A percentile compares a stretch with the other conserved stretches of the same genome.
These are phyloP conservation scores for Eurytoma adleriae DNA, from an alignment of 2,888 invertebrate genomes.

Conservation along the genomic window DNA sequence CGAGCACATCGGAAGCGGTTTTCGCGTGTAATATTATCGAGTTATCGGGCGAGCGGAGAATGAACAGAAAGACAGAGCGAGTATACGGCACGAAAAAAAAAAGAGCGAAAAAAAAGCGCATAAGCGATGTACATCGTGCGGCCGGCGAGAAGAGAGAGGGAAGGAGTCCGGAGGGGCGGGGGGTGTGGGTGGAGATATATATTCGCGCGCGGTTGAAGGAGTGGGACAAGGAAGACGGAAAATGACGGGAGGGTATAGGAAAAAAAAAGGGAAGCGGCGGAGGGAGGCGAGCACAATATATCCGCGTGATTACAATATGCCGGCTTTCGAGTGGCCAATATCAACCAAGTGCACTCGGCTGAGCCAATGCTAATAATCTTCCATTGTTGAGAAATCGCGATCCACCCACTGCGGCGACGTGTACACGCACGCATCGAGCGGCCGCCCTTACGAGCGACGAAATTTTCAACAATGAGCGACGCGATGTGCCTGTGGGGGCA, in stretches of 20 bases:
- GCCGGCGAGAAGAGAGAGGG: neutral
- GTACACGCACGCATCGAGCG: neutral
- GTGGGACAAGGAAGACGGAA: constrained; percentile 16
- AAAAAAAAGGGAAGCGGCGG: constrained; percentile 52
- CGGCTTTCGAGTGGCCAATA: constrained; percentile 69
- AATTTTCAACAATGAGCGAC: constrained; percentile 60
- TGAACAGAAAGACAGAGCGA: constrained; percentile 35
- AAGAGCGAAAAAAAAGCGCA: constrained; percentile 31
- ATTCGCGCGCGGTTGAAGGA: neutral
- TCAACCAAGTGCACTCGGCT: constrained; percentile 66
- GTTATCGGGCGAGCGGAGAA: constrained; percentile 67
- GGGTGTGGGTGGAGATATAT: constrained; percentile 6
- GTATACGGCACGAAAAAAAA: constrained; percentile 12
- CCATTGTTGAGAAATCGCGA: constrained; percentile 66
- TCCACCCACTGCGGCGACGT: constrained; percentile 39
- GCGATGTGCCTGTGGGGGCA: neutral
- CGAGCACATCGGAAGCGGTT: constrained; percentile 72
- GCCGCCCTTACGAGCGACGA: constrained; percentile 57
- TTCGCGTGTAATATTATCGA: constrained; percentile 73
- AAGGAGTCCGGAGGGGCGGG: constrained; percentile 18
- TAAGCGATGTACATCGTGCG: neutral
- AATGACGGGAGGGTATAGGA: constrained; percentile 38
- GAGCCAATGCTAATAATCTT: constrained; percentile 71
- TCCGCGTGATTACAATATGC: constrained; percentile 73
- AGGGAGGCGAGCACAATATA: constrained; percentile 66